Evolutionary conservation across 2,113 vertebrate genomes (phyloP), one percentile per base, ranked within the genome.

Genomic region (Empidonax alnorum): DNA sequence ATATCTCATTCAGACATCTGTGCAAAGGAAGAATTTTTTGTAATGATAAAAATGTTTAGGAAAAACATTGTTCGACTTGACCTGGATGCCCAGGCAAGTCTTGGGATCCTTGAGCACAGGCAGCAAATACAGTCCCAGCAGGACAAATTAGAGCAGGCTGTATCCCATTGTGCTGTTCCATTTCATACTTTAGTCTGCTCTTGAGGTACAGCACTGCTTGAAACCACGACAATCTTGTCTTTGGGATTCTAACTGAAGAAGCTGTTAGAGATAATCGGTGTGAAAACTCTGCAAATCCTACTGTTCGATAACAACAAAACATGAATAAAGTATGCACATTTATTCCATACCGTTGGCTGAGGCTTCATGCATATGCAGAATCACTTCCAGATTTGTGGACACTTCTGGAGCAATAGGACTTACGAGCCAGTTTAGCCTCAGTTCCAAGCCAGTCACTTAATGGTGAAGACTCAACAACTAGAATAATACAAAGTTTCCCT

Each of bases 181-280:
- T 30, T 3, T 6, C 0, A 0, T 4, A 4, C 14, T 24, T 27
- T 6, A 22, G 59, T 16, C 23, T 28, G 25, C 4, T n/a, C 30
- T 10, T 1, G 17, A 6, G n/a, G 53, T 37, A 62, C 49, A 42
- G 25, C 13, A 2, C 22, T 46, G 28, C 20, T 13, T 6, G 49
- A 37, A 79, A 61, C 23, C 17, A 28, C 3, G 0, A 10, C 0
- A 41, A 9, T 10, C 12, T 10, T 3, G 7, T 2, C 53, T 35
- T 35, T 18, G 14, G 14, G 41, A 67, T 23, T 55, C 50, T 18
- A 33, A 39, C 35, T 31, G n/a, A 35, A 56, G 35, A 27, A 73
- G 33, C 2, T 21, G 44, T 9, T 31, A 28, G 55, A 61, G 16
- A 22, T 4, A 21, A 33, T 3, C 21, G 27, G 4, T 8, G 23